Evolutionary conservation across 2,113 vertebrate genomes (phyloP).

Genomic region (Smithornis capensis): DNA sequence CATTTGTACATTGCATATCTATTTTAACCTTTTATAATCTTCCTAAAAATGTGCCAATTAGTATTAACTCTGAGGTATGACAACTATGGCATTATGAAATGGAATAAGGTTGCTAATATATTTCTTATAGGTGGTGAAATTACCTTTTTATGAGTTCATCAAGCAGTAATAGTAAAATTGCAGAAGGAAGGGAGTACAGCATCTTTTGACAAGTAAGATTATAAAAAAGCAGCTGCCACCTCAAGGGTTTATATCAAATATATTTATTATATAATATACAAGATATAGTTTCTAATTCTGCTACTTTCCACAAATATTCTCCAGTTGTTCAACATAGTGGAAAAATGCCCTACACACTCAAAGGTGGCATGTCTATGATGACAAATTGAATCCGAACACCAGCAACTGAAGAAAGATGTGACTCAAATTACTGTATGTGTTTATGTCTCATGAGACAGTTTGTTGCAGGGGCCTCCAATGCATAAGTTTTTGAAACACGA

Average conservation of each 20-base stretch:
- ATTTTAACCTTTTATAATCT: background rate
- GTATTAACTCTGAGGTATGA: background rate
- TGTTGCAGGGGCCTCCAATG: background rate
- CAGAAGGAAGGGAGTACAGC: background rate
- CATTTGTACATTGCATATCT: background rate
- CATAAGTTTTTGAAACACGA: background rate
- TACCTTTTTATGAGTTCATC: background rate
- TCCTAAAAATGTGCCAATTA: background rate
- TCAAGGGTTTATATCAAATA: background rate
- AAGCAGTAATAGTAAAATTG: background rate
- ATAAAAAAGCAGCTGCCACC: background rate
- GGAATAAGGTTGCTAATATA: background rate
- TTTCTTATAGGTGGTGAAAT: background rate
- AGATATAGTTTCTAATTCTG: conserved; percentile 6
- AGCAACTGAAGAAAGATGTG: background rate
- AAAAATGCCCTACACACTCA: background rate
- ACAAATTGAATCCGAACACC: background rate
- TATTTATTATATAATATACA: background rate
- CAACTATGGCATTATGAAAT: background rate
- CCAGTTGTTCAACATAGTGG: background rate
- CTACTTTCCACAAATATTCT: background rate
- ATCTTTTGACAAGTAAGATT: background rate
- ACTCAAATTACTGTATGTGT: background rate
- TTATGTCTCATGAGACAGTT: background rate
- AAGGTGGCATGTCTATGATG: background rate